These are phyloP conservation scores for Ondatra zibethicus DNA, from an alignment of 2,113 vertebrate genomes.

Conservation along the genomic window DNA sequence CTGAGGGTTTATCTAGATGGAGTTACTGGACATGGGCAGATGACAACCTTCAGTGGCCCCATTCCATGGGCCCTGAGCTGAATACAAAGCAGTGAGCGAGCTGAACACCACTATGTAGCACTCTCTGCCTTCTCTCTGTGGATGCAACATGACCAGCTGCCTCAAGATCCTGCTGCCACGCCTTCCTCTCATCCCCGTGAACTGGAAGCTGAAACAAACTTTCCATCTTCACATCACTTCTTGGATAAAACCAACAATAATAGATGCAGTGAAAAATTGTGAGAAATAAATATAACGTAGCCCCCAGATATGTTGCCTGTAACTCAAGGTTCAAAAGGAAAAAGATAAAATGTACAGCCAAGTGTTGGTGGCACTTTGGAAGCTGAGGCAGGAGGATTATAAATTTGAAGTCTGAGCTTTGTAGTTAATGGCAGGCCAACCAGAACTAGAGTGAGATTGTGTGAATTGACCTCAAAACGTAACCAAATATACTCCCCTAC, in stretches of 20 bases:
- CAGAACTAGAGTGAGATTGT: not conserved
- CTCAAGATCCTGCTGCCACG: not conserved
- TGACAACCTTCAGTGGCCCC: not conserved
- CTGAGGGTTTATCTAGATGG: not conserved
- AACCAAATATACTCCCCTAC: accelerated
- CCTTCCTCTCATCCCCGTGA: not conserved
- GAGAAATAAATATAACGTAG: not conserved
- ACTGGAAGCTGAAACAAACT: not conserved
- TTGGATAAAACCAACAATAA: not conserved
- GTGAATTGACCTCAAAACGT: not conserved
- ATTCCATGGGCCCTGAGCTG: not conserved
- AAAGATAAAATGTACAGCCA: not conserved
- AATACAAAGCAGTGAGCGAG: not conserved
- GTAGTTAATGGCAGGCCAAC: not conserved
- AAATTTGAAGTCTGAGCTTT: not conserved
- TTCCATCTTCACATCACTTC: not conserved
- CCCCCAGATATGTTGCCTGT: not conserved
- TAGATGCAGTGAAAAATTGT: slow-evolving; percentile 7
- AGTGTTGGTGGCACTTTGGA: not conserved
- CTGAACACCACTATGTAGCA: no score
- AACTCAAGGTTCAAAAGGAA: not conserved
- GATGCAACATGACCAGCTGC: not conserved
- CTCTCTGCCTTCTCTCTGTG: not conserved
- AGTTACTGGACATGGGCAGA: not conserved
- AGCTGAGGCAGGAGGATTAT: not conserved